Base-by-base conservation (phyloP, 2,797 vertebrate genomes). In the Lemur catta region DNA sequence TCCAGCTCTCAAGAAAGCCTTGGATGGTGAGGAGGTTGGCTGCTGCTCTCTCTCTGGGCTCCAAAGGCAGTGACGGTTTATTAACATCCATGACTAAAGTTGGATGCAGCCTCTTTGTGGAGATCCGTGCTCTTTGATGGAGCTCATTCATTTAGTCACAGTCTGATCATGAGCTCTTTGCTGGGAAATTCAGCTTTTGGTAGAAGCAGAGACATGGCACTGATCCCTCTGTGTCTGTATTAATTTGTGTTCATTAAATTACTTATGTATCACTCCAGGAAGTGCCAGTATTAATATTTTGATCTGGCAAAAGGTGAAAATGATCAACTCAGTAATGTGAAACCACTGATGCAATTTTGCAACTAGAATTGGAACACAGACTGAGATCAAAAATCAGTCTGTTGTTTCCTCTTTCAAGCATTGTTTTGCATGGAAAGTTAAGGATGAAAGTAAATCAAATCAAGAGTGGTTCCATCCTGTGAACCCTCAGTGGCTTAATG, bases 401-500 rank as follows among this genome's bases (percentile, higher is more conserved):
- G 33, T 38, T 6, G 0, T 59, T 55, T 94, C 4, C n/a, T 78
- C 59, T 79, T 85, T 89, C 28, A 8, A 55, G 63, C 65, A 52
- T 33, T 59, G 35, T 35, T 92, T 75, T 87, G 24, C 30, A 41
- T 6, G 41, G 57, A 76, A 75, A 84, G 41, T 48, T 81, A 92
- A 91, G 41, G n/a, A 88, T 65, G 38, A 93, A 85, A 96, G 52
- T 84, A 84, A 95, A 82, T 69, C 79, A 96, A 17, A 72, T 85
- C n/a, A 85, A 89, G 84, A 82, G 57, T 59, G n/a, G 14, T 30
- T 85, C 79, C 30, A 59, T 76, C 52, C 50, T 80, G 43, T 69
- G n/a, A 92, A n/a, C 17, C 33, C 30, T 78, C 69, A 89, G 78
- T 80, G 76, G 87, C 30, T 84, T 57, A 71, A 50, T 18, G 61